Conservation (phyloP, 2,797 vertebrate genomes). For the Sternarchorhynchus goeldii region DNA sequence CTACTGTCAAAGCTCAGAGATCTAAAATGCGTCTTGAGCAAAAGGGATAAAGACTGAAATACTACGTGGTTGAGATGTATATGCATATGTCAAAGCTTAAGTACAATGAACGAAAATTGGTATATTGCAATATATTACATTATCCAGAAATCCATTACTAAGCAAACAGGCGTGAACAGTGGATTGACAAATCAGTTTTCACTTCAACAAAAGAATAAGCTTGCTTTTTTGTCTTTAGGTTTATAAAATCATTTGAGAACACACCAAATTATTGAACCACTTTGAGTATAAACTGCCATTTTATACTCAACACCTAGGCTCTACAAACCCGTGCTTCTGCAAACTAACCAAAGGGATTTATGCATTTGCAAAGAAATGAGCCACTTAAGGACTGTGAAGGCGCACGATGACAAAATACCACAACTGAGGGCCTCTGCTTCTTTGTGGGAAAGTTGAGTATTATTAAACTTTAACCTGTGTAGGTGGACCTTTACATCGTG, state of each 20-base stretch:
- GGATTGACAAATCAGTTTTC: neutral
- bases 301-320: conserved; percentile 4
- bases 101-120: conserved; percentile 10
- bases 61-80: conserved; percentile 3
- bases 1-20: conserved; percentile 15
- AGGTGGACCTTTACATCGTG: conserved; percentile 20
- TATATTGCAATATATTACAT: conserved; percentile 39
- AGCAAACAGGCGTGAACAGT: conserved; percentile 1
- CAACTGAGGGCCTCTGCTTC: conserved; percentile 20
- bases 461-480: conserved; percentile 16
- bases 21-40: conserved; percentile 21
- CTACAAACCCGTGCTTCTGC: conserved; percentile 7
- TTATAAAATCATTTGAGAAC: neutral
- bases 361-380: conserved; percentile 10
- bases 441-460: conserved; percentile 9
- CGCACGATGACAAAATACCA: conserved; percentile 14
- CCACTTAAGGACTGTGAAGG: neutral
- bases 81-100: conserved; percentile 13
- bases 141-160: conserved; percentile 18
- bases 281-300: conserved; percentile 11
- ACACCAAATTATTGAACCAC: neutral
- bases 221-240: neutral
- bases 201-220: neutral
- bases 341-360: conserved; percentile 16
- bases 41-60: neutral